phyloP scores from a whole-genome alignment of 1,140 invertebrate genomes.

The Heliconius nattereri region DNA sequence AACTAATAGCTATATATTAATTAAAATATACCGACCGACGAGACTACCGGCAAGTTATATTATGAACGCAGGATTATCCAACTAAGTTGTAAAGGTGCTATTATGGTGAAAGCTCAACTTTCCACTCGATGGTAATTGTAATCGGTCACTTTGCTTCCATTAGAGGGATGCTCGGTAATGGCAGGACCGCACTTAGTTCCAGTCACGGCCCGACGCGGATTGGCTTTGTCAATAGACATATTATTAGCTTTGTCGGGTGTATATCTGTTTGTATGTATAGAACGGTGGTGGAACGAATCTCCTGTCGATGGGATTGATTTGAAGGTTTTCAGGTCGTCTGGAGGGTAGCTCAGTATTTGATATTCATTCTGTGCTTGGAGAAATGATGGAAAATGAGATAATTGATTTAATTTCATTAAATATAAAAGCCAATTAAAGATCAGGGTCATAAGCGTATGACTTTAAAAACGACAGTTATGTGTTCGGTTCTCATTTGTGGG shows the following conservation, averaged over 20 bases:
- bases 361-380: background rate
- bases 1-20: background rate
- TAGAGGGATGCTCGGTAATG: conserved; percentile 51
- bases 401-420: background rate
- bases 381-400: background rate
- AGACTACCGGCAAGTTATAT: conserved; percentile 19
- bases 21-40: background rate
- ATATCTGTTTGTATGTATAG: background rate
- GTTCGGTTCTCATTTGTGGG: background rate
- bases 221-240: conserved; percentile 46
- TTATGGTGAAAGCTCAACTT: conserved; percentile 56
- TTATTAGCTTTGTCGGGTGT: conserved; percentile 26
- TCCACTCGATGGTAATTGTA: conserved; percentile 64
- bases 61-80: conserved; percentile 28
- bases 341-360: background rate
- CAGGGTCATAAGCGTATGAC: too few species aligned
- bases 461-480: too few species aligned
- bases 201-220: conserved; percentile 43
- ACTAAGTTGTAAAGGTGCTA: conserved; percentile 42
- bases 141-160: conserved; percentile 68
- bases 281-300: conserved; percentile 8
- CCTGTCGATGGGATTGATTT: background rate
- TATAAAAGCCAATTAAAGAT: background rate
- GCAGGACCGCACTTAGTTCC: conserved; percentile 52
- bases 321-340: background rate